A percentile compares a stretch with the other conserved stretches of the same genome.
Evolutionary conservation across 2,888 invertebrate species (phyloP).

Genomic region (Odontocerum albicorne): DNA sequence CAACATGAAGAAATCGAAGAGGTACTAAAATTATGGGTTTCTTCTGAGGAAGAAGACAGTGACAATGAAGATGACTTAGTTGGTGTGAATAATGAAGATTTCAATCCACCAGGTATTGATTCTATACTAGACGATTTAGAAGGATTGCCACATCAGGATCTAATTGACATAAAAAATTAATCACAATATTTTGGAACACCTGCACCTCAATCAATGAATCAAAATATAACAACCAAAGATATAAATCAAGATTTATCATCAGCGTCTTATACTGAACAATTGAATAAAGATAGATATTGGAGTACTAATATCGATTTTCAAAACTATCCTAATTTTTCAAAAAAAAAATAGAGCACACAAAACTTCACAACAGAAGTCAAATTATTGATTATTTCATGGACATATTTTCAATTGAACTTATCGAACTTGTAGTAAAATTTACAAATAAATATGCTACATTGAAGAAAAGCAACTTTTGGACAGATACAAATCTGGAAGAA

Average conservation of each 20-base stretch:
- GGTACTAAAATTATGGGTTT: neutral
- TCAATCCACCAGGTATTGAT: conserved; percentile 6
- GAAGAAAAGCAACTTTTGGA: conserved; percentile 26
- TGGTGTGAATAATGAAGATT: conserved; percentile 1
- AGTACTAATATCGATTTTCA: neutral
- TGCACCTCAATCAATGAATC: neutral
- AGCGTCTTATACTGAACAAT: conserved; percentile 1
- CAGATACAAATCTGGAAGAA: conserved; percentile 25
- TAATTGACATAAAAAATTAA: too few relatives aligned
- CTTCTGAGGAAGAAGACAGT: conserved; percentile 1
- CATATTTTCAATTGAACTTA: conserved; percentile 26
- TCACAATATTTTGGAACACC: neutral
- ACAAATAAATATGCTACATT: conserved; percentile 30
- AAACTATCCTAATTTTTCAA: neutral
- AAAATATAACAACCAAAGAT: neutral
- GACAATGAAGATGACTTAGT: neutral
- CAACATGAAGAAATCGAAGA: conserved; percentile 3
- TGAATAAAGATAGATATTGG: conserved; percentile 7
- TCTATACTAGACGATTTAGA: neutral
- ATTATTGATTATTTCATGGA: conserved; percentile 22
- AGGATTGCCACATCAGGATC: neutral
- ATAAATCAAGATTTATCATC: neutral
- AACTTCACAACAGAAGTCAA: conserved; percentile 1
- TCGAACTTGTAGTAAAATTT: conserved; percentile 12
- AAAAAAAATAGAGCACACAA: neutral